These are phyloP conservation scores for Kryphioiulus occultus DNA, from an alignment of 2,888 invertebrate species.

Conservation along the genomic window DNA sequence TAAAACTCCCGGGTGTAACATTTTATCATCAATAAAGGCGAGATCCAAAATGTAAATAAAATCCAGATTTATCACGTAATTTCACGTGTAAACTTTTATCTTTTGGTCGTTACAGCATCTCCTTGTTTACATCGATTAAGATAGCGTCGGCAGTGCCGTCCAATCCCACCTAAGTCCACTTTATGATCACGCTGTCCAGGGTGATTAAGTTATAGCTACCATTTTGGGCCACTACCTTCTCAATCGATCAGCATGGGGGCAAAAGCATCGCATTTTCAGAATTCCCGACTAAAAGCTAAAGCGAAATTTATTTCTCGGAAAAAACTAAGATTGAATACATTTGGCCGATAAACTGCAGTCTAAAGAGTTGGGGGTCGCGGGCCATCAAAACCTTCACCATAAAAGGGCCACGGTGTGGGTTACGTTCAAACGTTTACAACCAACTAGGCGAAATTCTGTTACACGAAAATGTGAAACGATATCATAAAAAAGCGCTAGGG, in stretches of 20 bases:
- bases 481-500: not conserved
- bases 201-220: not conserved
- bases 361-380: not conserved
- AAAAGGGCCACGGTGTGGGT: not conserved
- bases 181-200: not conserved
- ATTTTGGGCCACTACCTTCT: not conserved
- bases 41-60: slow-evolving; percentile 2
- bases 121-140: not conserved
- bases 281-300: slow-evolving; percentile 2
- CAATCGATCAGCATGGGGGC: not conserved
- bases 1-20: not conserved
- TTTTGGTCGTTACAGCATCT: not conserved
- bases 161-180: not conserved
- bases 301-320: not conserved
- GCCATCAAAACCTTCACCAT: not conserved
- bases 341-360: not conserved
- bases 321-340: slow-evolving; percentile 10
- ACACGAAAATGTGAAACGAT: not conserved
- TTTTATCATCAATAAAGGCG: not conserved
- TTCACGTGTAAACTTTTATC: not conserved
- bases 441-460: not conserved
- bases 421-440: not conserved
- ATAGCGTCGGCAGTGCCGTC: not conserved
- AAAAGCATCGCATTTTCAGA: not conserved
- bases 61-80: not conserved